A percentile compares a stretch with the other conserved stretches of the same genome.
Conservation (phyloP, 2,888 invertebrate species). For the Sarcophaga carnaria region DNA sequence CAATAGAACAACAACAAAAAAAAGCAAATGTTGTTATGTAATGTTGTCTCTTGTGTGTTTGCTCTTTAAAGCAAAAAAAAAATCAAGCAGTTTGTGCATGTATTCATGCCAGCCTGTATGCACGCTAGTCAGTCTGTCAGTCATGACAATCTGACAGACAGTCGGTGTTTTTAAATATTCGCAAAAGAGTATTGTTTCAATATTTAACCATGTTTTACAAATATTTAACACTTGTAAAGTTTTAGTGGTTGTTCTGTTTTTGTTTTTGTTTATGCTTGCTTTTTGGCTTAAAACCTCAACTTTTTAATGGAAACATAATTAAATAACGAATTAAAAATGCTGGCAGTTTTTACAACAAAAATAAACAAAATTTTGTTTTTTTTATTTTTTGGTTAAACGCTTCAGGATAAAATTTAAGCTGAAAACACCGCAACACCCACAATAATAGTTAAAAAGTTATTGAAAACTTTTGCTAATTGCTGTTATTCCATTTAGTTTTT, state of each 20-base stretch:
- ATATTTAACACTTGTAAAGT: constrained; percentile 53
- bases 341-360: constrained; percentile 6
- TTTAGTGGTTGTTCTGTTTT: constrained; percentile 46
- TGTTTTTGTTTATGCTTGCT: constrained; percentile 5
- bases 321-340: constrained; percentile 38
- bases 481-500: neutral
- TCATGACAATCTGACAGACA: neutral
- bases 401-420: constrained; percentile 15
- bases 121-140: neutral
- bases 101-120: neutral
- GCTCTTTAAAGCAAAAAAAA: neutral
- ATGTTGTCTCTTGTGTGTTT: neutral
- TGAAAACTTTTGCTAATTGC: constrained; percentile 30
- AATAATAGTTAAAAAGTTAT: constrained; percentile 21
- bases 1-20: neutral
- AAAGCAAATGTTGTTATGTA: neutral
- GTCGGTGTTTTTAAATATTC: constrained; percentile 2
- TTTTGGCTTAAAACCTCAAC: constrained; percentile 38
- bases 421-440: neutral
- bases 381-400: constrained; percentile 30
- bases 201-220: constrained; percentile 60
- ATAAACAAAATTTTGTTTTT: constrained; percentile 13
- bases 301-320: constrained; percentile 42
- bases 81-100: neutral
- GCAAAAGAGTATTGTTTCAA: constrained; percentile 44